Percentiles rank a stretch among this genome's conserved stretches.
Evolutionary conservation across 2,113 vertebrate species (phyloP).

Genomic region (Hippocampus abdominalis): DNA sequence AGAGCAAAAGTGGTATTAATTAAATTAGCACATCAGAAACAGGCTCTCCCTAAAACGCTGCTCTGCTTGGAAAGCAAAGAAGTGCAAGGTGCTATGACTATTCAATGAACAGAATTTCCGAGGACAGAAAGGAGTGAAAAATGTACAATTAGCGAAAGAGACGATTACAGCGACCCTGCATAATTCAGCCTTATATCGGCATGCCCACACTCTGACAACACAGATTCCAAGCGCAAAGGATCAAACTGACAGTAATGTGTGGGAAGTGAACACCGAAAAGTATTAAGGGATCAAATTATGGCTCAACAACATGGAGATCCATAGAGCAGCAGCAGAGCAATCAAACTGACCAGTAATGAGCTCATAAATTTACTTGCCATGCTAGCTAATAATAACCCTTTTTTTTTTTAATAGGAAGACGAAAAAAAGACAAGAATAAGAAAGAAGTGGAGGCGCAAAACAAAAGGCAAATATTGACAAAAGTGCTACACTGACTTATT

Average conservation of each 20-base stretch:
- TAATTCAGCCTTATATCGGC: constrained; percentile 32
- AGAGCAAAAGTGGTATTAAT: too few relatives aligned
- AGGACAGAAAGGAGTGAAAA: neutral
- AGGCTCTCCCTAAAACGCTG: too few relatives aligned
- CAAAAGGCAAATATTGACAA: too few relatives aligned
- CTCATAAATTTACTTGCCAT: too few relatives aligned
- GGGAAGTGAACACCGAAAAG: neutral
- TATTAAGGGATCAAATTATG: neutral
- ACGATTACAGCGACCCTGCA: constrained; percentile 1
- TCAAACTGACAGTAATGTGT: neutral
- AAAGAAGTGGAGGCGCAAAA: too few relatives aligned
- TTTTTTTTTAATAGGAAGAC: too few relatives aligned
- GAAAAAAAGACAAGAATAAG: too few relatives aligned
- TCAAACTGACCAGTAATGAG: neutral
- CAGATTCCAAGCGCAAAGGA: neutral
- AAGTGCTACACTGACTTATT: too few relatives aligned
- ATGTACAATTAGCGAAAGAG: constrained; percentile 1
- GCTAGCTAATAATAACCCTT: too few relatives aligned
- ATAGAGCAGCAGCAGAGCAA: constrained; percentile 25
- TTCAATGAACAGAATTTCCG: neutral
- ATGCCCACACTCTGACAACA: constrained; percentile 16
- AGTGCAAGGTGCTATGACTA: neutral
- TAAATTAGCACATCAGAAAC: too few relatives aligned
- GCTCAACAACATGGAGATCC: constrained; percentile 17
- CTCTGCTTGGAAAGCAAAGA: neutral